A percentile compares a stretch with the other conserved stretches of the same genome.
These are phyloP conservation scores for Halictus ligatus DNA, from an alignment of 2,888 invertebrate genomes.

Conservation along the genomic window DNA sequence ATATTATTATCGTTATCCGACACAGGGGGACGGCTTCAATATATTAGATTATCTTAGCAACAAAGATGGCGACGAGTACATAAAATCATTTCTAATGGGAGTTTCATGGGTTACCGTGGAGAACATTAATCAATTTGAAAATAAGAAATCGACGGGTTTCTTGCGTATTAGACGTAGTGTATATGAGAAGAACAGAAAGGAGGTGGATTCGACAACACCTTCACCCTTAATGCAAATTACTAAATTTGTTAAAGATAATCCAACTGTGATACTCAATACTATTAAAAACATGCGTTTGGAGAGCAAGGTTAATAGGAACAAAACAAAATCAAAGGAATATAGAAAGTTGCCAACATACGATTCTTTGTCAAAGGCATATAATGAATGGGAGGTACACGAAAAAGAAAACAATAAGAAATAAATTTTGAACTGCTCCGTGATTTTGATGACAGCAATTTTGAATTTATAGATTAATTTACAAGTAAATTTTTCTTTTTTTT, in stretches of 20 bases:
- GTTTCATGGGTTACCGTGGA: background rate
- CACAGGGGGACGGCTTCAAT: accelerated
- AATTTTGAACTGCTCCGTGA: background rate
- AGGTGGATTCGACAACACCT: background rate
- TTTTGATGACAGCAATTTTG: too few species aligned
- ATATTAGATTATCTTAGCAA: background rate
- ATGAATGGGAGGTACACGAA: background rate
- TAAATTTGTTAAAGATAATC: conserved; percentile 24
- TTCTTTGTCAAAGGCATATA: background rate
- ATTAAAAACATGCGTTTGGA: background rate
- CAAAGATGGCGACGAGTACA: background rate
- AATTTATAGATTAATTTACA: too few species aligned
- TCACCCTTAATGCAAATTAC: conserved; percentile 28
- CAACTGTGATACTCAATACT: background rate
- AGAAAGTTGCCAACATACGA: background rate
- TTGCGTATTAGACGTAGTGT: conserved; percentile 20
- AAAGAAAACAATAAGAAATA: background rate
- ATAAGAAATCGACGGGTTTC: accelerated
- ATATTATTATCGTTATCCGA: conserved; percentile 36
- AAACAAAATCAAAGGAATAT: background rate
- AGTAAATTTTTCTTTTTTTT: too few species aligned
- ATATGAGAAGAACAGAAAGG: background rate
- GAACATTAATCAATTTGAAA: background rate
- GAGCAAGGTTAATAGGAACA: background rate
- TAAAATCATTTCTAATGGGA: conserved; percentile 3